Percentiles rank a stretch among this genome's conserved stretches.
Evolutionary conservation across 1,140 invertebrate genomes (phyloP).

Genomic region (Nautilus pompilius): DNA sequence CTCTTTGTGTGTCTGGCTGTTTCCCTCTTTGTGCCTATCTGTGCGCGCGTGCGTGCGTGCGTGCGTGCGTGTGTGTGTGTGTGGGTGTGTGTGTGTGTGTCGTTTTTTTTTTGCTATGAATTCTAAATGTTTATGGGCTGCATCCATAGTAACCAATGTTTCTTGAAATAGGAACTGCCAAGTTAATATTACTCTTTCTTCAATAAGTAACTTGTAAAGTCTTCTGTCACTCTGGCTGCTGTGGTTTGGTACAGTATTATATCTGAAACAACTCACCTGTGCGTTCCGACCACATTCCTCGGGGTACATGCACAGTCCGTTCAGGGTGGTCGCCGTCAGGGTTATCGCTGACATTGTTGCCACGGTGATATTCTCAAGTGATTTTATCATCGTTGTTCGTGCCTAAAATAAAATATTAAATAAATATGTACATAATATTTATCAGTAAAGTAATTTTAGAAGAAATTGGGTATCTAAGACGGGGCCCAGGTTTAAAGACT

Average conservation of each 20-base stretch:
- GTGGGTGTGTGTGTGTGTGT: background rate
- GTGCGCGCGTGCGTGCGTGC: background rate
- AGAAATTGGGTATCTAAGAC: too few relatives aligned
- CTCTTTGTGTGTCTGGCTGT: too few relatives aligned
- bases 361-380: background rate
- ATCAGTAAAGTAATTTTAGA: too few relatives aligned
- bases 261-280: background rate
- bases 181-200: too few relatives aligned
- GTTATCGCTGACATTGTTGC: background rate
- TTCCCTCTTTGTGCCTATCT: too few relatives aligned
- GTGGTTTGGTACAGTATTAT: background rate
- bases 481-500: too few relatives aligned
- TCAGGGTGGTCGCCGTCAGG: background rate
- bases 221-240: too few relatives aligned
- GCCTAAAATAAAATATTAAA: background rate
- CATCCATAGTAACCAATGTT: too few relatives aligned
- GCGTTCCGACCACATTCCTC: conserved; percentile 2
- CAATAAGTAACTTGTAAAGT: too few relatives aligned
- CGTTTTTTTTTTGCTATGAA: background rate
- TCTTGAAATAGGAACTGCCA: too few relatives aligned
- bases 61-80: background rate
- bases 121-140: too few relatives aligned
- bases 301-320: background rate
- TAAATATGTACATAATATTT: background rate
- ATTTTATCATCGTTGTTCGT: background rate